Evolutionary conservation across 2,888 invertebrate species (phyloP), one percentile per base, ranked within the genome.

Genomic region (Periphyllus acericola): DNA sequence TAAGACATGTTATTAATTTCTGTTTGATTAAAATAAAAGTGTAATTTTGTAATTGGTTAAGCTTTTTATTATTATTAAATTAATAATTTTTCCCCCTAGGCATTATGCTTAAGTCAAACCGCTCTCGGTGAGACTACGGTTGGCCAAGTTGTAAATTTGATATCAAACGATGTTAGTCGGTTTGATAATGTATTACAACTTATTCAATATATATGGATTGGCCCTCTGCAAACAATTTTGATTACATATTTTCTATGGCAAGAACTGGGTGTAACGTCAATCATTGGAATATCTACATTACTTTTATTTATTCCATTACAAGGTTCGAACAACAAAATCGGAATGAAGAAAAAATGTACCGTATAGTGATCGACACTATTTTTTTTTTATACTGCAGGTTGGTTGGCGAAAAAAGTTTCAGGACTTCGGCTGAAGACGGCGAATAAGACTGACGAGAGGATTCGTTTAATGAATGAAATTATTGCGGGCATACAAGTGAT

Each of bases 151-250:
- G 92, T 94, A 0, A 94, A 94, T 90, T 91, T 94, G n/a, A 93
- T 99, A 89, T 97, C 98, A 1, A 99, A 98, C 91, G 99, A 99
- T 92, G 97, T 99, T 89, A 96, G 96, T 90, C 94, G 96, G 83
- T 98, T 99, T 91, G 99, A 94, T 97, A 88, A 94, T 97, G 90
- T 96, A 98, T 91, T 92, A 97, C 8, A 98, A 98, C 92, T 98
- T 96, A 91, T 93, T n/a, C n/a, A n/a, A n/a, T n/a, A n/a, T n/a
- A n/a, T 97, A 52, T 97, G 98, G 97, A 95, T 98, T 89, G 97
- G 97, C 0, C 96, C 98, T 0, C 91, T 97, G 32, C 96, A 97
- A 90, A 95, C 97, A 0, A 92, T 95, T 82, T 94, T 96, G 90
- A 94, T 97, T 89, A 95, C 96, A 6, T 93, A 91, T 89, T 93